Conservation (phyloP, 2,797 vertebrate genomes). For the Channa striata region DNA sequence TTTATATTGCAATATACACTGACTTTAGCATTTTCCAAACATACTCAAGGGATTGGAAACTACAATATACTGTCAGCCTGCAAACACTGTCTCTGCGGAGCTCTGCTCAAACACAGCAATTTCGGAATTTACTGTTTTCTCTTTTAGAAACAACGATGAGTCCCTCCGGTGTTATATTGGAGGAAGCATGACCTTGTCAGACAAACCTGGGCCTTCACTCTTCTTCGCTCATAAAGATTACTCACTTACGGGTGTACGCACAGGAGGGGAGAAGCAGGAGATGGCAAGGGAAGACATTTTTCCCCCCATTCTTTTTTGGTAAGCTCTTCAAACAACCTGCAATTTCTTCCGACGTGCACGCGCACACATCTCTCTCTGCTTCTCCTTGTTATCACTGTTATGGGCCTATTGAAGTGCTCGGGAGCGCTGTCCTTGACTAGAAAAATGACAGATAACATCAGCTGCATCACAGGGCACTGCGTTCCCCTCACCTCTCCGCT, state of each 20-base stretch:
- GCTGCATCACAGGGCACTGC: constrained; percentile 49
- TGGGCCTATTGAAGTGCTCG: constrained; percentile 45
- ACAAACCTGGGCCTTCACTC: constrained; percentile 50
- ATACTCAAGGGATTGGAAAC: constrained; percentile 13
- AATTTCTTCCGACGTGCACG: constrained; percentile 40
- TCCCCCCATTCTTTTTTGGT: constrained; percentile 38
- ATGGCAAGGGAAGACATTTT: constrained; percentile 27
- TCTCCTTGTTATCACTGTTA: constrained; percentile 50
- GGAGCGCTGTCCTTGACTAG: constrained; percentile 56
- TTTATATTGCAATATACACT: constrained; percentile 21
- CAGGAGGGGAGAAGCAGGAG: constrained; percentile 18
- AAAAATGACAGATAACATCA: constrained; percentile 62
- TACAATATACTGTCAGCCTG: constrained; percentile 7
- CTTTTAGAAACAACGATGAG: constrained; percentile 48
- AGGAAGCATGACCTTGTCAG: constrained; percentile 67
- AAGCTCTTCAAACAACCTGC: constrained; percentile 47
- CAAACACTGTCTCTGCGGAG: constrained; percentile 41
- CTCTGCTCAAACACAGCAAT: constrained; percentile 39
- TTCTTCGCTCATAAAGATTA: constrained; percentile 53
- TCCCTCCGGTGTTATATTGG: constrained; percentile 62
- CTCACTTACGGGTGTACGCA: constrained; percentile 33
- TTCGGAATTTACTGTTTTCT: constrained; percentile 49
- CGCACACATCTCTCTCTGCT: constrained; percentile 28
- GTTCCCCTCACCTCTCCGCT: constrained; percentile 15
- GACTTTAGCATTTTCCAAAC: not conserved